Evolutionary conservation across 2,888 invertebrate species (phyloP).

Genomic region (Hemistola chrysoprasaria): DNA sequence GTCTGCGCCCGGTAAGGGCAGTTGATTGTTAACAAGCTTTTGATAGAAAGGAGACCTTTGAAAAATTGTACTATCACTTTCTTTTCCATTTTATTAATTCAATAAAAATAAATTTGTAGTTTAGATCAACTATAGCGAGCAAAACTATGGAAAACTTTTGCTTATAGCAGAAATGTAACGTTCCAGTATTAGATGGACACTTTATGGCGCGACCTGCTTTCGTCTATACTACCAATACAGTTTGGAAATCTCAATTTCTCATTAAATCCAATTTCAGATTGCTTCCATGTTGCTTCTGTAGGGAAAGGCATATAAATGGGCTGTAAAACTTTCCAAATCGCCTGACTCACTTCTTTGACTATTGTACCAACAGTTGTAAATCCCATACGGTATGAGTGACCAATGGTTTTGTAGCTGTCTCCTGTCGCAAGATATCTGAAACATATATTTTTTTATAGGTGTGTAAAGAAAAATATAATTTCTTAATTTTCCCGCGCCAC

Average conservation of each 20-base stretch:
- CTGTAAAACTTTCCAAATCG: neutral
- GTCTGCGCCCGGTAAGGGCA: too few relatives aligned
- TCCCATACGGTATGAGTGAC: conserved; percentile 16
- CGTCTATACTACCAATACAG: conserved; percentile 1
- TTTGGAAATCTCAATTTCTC: conserved; percentile 1
- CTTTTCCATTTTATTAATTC: too few relatives aligned
- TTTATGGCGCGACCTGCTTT: conserved; percentile 4
- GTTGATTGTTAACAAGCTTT: too few relatives aligned
- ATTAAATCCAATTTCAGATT: neutral
- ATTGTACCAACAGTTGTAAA: conserved; percentile 17
- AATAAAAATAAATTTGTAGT: too few relatives aligned
- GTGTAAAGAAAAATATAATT: too few relatives aligned
- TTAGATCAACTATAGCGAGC: too few relatives aligned
- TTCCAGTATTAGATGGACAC: conserved; percentile 3
- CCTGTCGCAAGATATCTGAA: conserved; percentile 1
- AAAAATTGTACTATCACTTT: too few relatives aligned
- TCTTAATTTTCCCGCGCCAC: too few relatives aligned
- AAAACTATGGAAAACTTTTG: too few relatives aligned
- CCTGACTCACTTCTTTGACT: conserved; percentile 7
- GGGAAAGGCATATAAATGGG: neutral
- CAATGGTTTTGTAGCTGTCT: conserved; percentile 1
- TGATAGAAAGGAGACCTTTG: too few relatives aligned
- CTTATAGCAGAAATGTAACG: too few relatives aligned
- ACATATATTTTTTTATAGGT: neutral
- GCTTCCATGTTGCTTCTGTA: neutral